Conservation (phyloP, 2,113 vertebrate species). For the Syngnathus typhle region DNA sequence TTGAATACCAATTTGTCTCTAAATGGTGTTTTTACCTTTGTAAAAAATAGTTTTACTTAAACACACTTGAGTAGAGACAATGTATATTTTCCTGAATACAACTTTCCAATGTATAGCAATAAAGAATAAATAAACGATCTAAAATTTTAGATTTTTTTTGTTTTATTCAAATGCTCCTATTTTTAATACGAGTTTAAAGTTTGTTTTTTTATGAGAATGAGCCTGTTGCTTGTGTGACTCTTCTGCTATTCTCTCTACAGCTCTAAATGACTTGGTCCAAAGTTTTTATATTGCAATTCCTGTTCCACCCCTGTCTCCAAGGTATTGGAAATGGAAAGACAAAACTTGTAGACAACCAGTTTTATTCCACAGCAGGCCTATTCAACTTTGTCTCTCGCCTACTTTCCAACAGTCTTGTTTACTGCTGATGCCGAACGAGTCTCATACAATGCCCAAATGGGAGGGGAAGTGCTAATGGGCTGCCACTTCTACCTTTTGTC, state of each 20-base stretch:
- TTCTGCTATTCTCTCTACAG: slow-evolving; percentile 21
- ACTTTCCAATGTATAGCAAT: too few relatives aligned
- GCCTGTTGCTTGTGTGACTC: background rate
- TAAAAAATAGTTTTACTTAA: too few relatives aligned
- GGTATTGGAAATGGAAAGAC: slow-evolving; percentile 25
- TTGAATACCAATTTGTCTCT: too few relatives aligned
- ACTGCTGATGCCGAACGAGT: slow-evolving; percentile 69
- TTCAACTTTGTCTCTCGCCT: background rate
- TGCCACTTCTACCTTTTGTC: slow-evolving; percentile 76
- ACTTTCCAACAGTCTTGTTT: slow-evolving; percentile 72
- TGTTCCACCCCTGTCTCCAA: slow-evolving; percentile 42
- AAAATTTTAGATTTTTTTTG: background rate
- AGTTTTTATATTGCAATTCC: slow-evolving; percentile 40
- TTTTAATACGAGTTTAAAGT: too few relatives aligned
- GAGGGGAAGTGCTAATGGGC: slow-evolving; percentile 74
- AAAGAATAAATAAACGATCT: too few relatives aligned
- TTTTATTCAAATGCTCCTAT: slow-evolving; percentile 64
- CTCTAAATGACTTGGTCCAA: slow-evolving; percentile 50
- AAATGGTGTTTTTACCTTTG: too few relatives aligned
- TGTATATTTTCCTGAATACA: too few relatives aligned
- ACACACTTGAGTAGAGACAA: too few relatives aligned
- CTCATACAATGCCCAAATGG: slow-evolving; percentile 63
- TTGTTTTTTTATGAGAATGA: too few relatives aligned
- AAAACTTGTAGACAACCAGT: background rate
- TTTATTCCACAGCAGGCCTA: background rate